Percentiles rank a stretch among this genome's conserved stretches.
These are phyloP conservation scores for Eospalax fontanierii DNA, from an alignment of 2,797 vertebrate genomes.

Conservation along the genomic window DNA sequence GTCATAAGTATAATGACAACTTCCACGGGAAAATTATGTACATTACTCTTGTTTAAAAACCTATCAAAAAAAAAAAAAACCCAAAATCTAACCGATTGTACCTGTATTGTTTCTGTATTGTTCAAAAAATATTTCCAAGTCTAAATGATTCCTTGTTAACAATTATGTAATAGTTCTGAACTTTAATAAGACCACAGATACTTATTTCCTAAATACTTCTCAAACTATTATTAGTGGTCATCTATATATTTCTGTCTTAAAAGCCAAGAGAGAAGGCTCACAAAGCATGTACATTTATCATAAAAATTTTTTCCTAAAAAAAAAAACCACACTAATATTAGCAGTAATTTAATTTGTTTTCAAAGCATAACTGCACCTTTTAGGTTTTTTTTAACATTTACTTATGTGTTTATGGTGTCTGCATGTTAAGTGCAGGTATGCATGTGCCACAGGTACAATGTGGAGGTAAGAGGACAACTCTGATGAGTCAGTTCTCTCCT, in stretches of 20 bases:
- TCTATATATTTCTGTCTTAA: no score
- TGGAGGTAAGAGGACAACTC: background rate
- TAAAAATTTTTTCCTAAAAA: slow-evolving; percentile 42
- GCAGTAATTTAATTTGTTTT: slow-evolving; percentile 40
- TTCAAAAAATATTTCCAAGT: slow-evolving; percentile 21
- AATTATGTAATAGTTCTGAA: background rate
- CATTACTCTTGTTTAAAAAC: slow-evolving; percentile 54
- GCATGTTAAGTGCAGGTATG: background rate
- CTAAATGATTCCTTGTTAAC: slow-evolving; percentile 32
- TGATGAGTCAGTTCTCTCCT: background rate
- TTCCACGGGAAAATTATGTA: slow-evolving; percentile 71
- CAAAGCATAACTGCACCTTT: slow-evolving; percentile 22
- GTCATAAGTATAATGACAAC: slow-evolving; percentile 80
- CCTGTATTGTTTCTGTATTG: background rate
- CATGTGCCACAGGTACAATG: background rate
- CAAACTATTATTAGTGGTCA: slow-evolving; percentile 22
- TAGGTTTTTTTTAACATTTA: background rate
- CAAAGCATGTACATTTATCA: background rate
- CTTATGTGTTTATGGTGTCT: background rate
- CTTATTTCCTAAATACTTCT: slow-evolving; percentile 34
- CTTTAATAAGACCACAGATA: background rate
- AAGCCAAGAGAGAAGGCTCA: background rate
- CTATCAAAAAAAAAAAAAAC: no score
- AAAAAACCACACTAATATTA: slow-evolving; percentile 50
- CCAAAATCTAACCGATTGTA: slow-evolving; percentile 39